Conservation (phyloP, 92 coral and sea anemone genomes). For the Phenganax marumi region DNA sequence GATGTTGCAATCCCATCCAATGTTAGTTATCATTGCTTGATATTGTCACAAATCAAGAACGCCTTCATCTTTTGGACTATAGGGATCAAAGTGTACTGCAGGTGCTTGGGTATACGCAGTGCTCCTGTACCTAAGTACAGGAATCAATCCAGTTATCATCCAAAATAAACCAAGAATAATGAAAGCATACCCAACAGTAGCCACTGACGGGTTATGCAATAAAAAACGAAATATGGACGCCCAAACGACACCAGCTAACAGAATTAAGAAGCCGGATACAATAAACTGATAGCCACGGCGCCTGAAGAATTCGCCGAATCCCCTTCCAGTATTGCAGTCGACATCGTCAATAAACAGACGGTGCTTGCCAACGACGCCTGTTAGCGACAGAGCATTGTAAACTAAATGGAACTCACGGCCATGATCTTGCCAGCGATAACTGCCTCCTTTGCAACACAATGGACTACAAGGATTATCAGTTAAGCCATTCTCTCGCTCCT, state of each 20-base stretch:
- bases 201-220: neutral
- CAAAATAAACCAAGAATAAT: slow-evolving; percentile 51
- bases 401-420: slow-evolving; percentile 74
- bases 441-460: slow-evolving; percentile 76
- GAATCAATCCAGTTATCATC: slow-evolving; percentile 65
- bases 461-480: slow-evolving; percentile 90
- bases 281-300: slow-evolving; percentile 75
- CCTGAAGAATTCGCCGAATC: slow-evolving; percentile 77
- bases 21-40: neutral
- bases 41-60: slow-evolving; percentile 28
- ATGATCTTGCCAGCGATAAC: slow-evolving; percentile 78
- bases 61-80: slow-evolving; percentile 36
- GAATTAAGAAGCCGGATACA: slow-evolving; percentile 56
- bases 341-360: slow-evolving; percentile 79
- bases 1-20: neutral
- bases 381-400: slow-evolving; percentile 73
- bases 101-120: slow-evolving; percentile 29
- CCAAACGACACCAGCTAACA: slow-evolving; percentile 61
- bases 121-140: slow-evolving; percentile 58
- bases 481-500: slow-evolving; percentile 63
- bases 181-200: slow-evolving; percentile 59
- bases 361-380: slow-evolving; percentile 65
- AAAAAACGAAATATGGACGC: slow-evolving; percentile 64
- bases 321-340: slow-evolving; percentile 84
- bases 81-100: slow-evolving; percentile 23